These are phyloP conservation scores for Anoplius nigerrimus DNA, from an alignment of 2,888 invertebrate genomes.

Conservation along the genomic window DNA sequence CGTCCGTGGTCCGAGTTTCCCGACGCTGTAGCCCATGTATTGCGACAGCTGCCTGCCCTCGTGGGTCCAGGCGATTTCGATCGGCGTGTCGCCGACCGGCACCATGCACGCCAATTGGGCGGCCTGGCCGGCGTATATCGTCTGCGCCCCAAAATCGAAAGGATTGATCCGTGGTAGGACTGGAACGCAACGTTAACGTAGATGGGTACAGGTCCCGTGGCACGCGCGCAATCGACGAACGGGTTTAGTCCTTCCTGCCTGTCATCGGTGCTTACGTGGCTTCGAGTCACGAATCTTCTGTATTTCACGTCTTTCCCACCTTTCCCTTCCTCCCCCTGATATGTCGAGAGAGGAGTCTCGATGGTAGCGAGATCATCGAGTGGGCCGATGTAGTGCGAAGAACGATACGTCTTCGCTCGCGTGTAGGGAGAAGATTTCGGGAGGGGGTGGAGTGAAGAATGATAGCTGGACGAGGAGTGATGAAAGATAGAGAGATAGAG, in stretches of 20 bases:
- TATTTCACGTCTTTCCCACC: not conserved
- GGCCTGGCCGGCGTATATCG: constrained; percentile 87
- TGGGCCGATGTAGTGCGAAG: too few relatives aligned
- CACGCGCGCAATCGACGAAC: too few relatives aligned
- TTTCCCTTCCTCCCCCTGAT: too few relatives aligned
- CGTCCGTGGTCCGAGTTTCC: constrained; percentile 69
- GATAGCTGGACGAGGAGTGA: not conserved
- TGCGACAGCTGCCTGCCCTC: constrained; percentile 74
- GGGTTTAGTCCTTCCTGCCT: not conserved
- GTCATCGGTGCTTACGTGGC: too few relatives aligned
- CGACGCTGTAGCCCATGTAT: constrained; percentile 69
- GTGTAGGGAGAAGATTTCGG: not conserved
- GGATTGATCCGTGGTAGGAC: constrained; percentile 88
- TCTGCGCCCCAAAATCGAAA: constrained; percentile 86
- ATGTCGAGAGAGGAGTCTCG: too few relatives aligned
- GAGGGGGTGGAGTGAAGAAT: not conserved
- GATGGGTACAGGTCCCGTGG: constrained; percentile 14
- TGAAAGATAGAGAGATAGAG: not conserved
- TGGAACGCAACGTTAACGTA: constrained; percentile 74
- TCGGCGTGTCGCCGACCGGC: constrained; percentile 78
- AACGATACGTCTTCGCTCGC: too few relatives aligned
- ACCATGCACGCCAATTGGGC: constrained; percentile 85
- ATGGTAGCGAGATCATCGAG: too few relatives aligned
- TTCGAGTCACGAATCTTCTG: too few relatives aligned
- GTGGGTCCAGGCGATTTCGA: constrained; percentile 78